Base-by-base conservation (phyloP, 2,888 invertebrate species). In the Pardosa pseudoannulata region DNA sequence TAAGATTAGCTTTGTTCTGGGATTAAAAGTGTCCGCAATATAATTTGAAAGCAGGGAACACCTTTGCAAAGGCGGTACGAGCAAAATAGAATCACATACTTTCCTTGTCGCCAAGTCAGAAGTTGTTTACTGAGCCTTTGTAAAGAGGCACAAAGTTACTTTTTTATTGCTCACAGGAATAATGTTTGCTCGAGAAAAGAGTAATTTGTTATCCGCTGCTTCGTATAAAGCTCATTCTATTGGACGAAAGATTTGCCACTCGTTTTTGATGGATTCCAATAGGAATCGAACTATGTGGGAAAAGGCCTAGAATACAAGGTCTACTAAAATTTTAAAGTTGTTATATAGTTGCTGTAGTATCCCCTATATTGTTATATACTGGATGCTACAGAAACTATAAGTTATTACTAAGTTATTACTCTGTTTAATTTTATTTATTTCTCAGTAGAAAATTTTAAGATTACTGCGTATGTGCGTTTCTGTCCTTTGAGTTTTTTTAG, bases 41-140 rank as follows among this genome's bases (percentile, higher is more conserved):
- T 56, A 71, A 71, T 70, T 39, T 70, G 64, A 36, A 36, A 19
- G 31, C 1, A 13, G 56, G n/a, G 13, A 78, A 78, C 68, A 62
- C 39, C 64, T 64, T 65, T 78, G 28, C 13, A 39, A n/a, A 13
- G n/a, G 41, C 19, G n/a, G n/a, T 23, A 23, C 19, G 2, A 11
- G 56, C 56, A 56, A 19, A 71, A 64, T 68, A 31, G 31, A 68
- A 68, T 56, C 65, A 36, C 19, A 36, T 32, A 78, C 28, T 64
- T 23, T 75, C 67, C 81, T n/a, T 75, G 74, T 82, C n/a, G 36
- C 19, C 73, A 23, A 50, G 56, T 71, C 7, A 67, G 36, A 67
- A 70, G 75, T 75, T 82, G 81, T 82, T 82, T 82, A 82, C 81
- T 13, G 41, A 75, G 28, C 39, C 23, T 16, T 75, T 82, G 68